Base-by-base conservation (phyloP, 2,888 invertebrate genomes). In the Pristionchus arcanus region DNA sequence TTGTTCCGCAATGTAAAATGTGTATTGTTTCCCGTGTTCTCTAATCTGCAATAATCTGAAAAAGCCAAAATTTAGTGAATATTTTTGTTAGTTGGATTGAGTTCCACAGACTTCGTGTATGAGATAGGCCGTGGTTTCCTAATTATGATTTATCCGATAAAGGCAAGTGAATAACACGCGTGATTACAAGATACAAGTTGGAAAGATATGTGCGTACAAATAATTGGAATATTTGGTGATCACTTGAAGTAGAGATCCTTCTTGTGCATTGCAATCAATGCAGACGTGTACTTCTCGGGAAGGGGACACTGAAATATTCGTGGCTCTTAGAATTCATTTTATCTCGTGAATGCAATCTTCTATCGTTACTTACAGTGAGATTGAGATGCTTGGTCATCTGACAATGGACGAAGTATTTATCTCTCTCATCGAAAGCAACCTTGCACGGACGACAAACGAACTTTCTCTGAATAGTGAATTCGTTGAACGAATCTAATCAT, bases 211-310 rank as follows among this genome's bases (percentile, higher is more conserved):
- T 16, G 31, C 5, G 31, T 9, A 68, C 28, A 34, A 16, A 34
- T 31, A 34, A 11, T 4, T 28, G 4, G 68, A 71, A 34, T 16
- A 16, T 15, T 31, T 31, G 16, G 0, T 25, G 42, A 21, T 37
- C 25, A 74, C 74, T 53, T 81, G 81, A 81, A 81, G 81, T 81
- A 81, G 81, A 53, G 49, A 4, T 81, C 81, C 28, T 53, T 81
- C 49, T 81, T 49, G 49, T 81, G 81, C 49, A 49, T 21, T 81
- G 53, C 81, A 28, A 81, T 81, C n/a, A 81, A 53, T 28, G 49
- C 15, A 1, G 81, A 49, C 3, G 49, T 28, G 49, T n/a, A 81
- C 28, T 81, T 81, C 15, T 49, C n/a, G 5, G 49, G 42, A 21
- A 42, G 25, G 9, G 25, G 28, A 4, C 2, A 4, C 81, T 81